These are phyloP conservation scores for Galagoides demidoff DNA, from an alignment of 2,797 vertebrate genomes.

Conservation along the genomic window DNA sequence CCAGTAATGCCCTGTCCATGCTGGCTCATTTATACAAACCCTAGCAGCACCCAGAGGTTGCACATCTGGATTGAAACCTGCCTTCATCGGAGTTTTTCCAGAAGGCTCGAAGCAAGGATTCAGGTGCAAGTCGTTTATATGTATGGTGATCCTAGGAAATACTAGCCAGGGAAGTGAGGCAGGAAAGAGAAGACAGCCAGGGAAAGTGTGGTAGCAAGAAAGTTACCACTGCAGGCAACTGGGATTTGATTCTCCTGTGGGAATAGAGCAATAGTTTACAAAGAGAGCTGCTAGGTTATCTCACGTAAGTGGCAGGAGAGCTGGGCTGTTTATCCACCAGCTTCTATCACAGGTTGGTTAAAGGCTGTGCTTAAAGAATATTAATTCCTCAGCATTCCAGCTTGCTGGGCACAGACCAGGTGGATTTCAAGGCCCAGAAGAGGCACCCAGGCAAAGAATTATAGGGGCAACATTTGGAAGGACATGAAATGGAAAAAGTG, in stretches of 20 bases:
- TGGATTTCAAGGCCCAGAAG: background rate
- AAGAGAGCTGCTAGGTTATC: background rate
- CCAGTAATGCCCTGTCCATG: background rate
- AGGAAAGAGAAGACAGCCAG: background rate
- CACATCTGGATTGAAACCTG: background rate
- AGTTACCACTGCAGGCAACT: background rate
- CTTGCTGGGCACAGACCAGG: background rate
- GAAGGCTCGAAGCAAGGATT: background rate
- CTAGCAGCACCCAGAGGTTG: background rate
- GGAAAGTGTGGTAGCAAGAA: background rate
- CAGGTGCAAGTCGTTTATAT: background rate
- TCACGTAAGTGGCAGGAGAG: background rate
- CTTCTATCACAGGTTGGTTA: background rate
- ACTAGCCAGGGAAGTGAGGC: background rate
- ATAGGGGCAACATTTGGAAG: background rate
- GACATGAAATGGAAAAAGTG: background rate
- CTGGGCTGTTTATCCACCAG: background rate
- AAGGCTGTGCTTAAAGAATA: background rate
- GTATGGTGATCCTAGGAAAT: background rate
- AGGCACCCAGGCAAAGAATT: background rate
- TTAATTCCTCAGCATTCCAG: background rate
- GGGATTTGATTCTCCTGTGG: background rate
- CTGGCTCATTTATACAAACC: background rate
- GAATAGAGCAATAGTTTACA: accelerated
- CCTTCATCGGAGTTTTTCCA: background rate